Base-by-base conservation (phyloP, 2,113 vertebrate genomes). In the Plecotus auritus region DNA sequence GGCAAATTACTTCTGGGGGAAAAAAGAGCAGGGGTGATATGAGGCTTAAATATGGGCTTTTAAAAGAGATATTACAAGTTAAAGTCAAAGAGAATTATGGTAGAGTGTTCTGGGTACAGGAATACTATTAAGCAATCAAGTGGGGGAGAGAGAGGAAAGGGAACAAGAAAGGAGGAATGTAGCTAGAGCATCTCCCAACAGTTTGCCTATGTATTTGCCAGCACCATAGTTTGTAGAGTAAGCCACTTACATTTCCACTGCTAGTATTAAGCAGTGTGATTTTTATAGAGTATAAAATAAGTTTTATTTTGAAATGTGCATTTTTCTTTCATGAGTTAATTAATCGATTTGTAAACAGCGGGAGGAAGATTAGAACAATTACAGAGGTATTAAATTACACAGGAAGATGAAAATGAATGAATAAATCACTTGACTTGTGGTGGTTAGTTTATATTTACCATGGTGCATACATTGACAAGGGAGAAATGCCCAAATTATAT, bases 161-260 rank as follows among this genome's bases (percentile, higher is more conserved):
- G 40, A 88, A 10, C 42, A 74, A 85, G 32, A 90, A 89, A 74
- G 73, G 30, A 87, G 92, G 80, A 96, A 92, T 67, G 78, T 95
- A 93, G 47, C 81, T 70, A 91, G 28, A 92, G 83, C 91, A 88
- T 93, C 77, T 95, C 83, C 82, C 91, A 90, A 92, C 61, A 84
- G 69, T 88, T 90, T 96, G 86, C 77, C 95, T 88, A 82, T 51
- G 61, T 85, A 95, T 91, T 90, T 93, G 85, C 93, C 95, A 97
- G 97, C 97, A 97, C 97, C 97, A 89, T 86, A 82, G 85, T 94
- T 94, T 94, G 69, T 76, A 97, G 82, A 96, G 78, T 96, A 97
- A 97, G 95, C 92, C 96, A 97, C 95, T 93, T 94, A 76, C 22
- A 74, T 80, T 88, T 93, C 80, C 88, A 97, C 96, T 82, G 85